These are phyloP conservation scores for Hetaerina americana DNA, from an alignment of 1,140 invertebrate species.

Conservation along the genomic window DNA sequence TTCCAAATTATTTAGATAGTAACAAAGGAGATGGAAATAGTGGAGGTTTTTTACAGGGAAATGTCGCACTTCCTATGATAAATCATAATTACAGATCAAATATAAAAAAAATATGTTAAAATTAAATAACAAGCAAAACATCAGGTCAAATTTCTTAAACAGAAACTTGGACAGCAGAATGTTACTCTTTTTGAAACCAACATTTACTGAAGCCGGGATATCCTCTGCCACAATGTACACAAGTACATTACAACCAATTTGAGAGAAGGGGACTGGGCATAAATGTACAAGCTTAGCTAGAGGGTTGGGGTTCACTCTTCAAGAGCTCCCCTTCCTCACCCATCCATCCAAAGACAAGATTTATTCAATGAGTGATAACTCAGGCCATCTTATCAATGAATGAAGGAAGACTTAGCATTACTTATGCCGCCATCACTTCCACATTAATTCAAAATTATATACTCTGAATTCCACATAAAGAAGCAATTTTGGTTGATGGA, in stretches of 20 bases:
- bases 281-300: neutral
- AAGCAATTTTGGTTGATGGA: neutral
- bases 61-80: neutral
- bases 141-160: neutral
- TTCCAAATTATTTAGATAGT: neutral
- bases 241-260: neutral
- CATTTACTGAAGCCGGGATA: neutral
- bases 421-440: neutral
- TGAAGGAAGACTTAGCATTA: neutral
- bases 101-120: conserved; percentile 1
- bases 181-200: neutral
- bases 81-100: neutral
- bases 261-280: neutral
- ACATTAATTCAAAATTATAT: neutral
- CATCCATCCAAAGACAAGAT: neutral
- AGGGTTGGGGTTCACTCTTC: neutral
- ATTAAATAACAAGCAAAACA: conserved; percentile 1
- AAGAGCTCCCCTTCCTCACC: neutral
- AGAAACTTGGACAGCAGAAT: neutral
- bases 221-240: neutral
- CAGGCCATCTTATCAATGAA: neutral
- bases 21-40: neutral
- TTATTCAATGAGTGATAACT: neutral
- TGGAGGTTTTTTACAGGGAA: neutral
- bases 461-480: neutral